Conservation (phyloP, 2,888 invertebrate species). For the Heteropelma amictum region DNA sequence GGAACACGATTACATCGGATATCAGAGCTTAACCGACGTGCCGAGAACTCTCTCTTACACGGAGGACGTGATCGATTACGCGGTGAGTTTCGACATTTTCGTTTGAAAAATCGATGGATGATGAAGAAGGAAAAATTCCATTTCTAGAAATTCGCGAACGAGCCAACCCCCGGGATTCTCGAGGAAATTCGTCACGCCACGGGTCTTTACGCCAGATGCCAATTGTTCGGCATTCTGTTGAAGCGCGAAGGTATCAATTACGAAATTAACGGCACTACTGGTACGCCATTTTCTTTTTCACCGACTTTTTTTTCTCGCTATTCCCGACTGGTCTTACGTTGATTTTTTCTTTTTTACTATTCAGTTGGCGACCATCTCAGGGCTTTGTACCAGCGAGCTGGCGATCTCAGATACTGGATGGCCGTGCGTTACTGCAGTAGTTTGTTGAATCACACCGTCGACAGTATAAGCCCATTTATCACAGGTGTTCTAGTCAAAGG, state of each 20-base stretch:
- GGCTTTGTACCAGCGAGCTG: conserved; percentile 89
- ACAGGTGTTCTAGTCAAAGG: conserved; percentile 98
- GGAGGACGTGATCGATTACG: conserved; percentile 81
- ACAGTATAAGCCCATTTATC: conserved; percentile 98
- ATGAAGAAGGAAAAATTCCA: background rate
- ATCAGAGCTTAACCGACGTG: conserved; percentile 97
- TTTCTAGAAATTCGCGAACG: conserved; percentile 81
- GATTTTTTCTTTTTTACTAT: conserved; percentile 64
- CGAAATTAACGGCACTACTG: conserved; percentile 81
- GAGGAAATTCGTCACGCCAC: conserved; percentile 84
- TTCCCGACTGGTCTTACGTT: background rate
- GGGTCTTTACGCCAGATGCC: conserved; percentile 89
- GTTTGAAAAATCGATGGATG: background rate
- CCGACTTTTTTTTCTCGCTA: no score
- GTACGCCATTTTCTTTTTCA: conserved; percentile 64
- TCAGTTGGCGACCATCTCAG: conserved; percentile 85
- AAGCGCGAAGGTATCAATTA: conserved; percentile 90
- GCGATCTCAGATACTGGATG: conserved; percentile 92
- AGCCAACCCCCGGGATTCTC: conserved; percentile 87
- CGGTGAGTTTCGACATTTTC: conserved; percentile 72
- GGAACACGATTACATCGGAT: conserved; percentile 94
- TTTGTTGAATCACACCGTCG: conserved; percentile 94
- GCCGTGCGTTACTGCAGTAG: conserved; percentile 97
- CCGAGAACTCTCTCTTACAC: conserved; percentile 88
- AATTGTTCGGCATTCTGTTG: conserved; percentile 90